Evolutionary conservation across 2,888 invertebrate species (phyloP).

Genomic region (Allacma fusca): DNA sequence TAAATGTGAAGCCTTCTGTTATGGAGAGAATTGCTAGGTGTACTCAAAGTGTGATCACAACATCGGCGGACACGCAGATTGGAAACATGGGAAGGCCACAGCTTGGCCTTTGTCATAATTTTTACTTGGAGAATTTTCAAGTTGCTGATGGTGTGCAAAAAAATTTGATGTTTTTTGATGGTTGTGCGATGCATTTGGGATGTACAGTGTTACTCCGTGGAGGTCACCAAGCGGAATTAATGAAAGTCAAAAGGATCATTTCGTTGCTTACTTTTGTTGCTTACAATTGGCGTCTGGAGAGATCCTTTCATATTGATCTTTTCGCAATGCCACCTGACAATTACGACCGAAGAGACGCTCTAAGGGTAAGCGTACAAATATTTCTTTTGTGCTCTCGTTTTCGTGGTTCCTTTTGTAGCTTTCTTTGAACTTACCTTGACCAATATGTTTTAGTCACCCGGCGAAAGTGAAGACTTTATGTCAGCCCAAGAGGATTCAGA

Average conservation of each 20-base stretch:
- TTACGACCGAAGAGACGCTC: not conserved
- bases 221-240: constrained; percentile 74
- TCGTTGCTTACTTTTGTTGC: constrained; percentile 82
- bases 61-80: constrained; percentile 86
- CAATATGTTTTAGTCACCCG: too few species aligned
- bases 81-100: constrained; percentile 77
- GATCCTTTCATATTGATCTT: constrained; percentile 87
- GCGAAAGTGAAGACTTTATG: constrained; percentile 54
- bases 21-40: constrained; percentile 81
- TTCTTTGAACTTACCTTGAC: too few species aligned
- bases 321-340: constrained; percentile 75
- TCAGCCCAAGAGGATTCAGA: constrained; percentile 36
- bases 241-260: constrained; percentile 82
- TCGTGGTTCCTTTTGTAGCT: too few species aligned
- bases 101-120: constrained; percentile 83
- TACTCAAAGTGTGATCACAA: constrained; percentile 83
- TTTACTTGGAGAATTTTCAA: constrained; percentile 74
- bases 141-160: constrained; percentile 72
- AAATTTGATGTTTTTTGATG: constrained; percentile 93
- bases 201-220: constrained; percentile 90
- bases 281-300: constrained; percentile 92
- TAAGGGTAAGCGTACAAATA: too few species aligned
- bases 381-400: too few species aligned
- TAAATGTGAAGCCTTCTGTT: constrained; percentile 83
- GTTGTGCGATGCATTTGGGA: constrained; percentile 83